A percentile compares a stretch with the other conserved stretches of the same genome.
phyloP scores from a whole-genome alignment of 2,113 vertebrate species.

The Cephalopterus ornatus region DNA sequence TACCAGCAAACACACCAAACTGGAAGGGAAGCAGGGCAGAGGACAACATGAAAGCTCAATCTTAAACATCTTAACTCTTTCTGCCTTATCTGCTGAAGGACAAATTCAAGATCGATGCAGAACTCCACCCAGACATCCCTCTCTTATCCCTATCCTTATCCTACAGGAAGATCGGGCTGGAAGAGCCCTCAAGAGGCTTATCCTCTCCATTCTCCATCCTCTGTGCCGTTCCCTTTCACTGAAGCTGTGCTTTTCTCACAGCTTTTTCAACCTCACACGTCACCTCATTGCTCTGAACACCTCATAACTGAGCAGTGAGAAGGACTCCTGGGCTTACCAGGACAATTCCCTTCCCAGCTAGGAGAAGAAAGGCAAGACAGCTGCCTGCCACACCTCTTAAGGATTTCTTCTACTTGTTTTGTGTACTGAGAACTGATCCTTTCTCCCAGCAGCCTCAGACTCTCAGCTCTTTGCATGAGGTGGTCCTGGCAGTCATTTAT shows the following conservation, averaged over 20 bases:
- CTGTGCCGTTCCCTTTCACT: not conserved
- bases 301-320: not conserved
- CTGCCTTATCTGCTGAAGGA: not conserved
- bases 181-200: not conserved
- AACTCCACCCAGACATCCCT: not conserved
- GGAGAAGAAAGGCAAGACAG: not conserved
- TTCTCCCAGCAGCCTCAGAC: slow-evolving; percentile 53
- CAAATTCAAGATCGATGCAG: not conserved
- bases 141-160: not conserved
- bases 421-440: slow-evolving; percentile 15
- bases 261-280: not conserved
- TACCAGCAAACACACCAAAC: not conserved
- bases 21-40: not conserved
- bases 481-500: not conserved
- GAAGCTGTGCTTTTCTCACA: not conserved
- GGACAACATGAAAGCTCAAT: not conserved
- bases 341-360: not conserved
- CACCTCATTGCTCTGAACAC: not conserved
- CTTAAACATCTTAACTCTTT: not conserved
- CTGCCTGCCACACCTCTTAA: not conserved
- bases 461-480: slow-evolving; percentile 49
- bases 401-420: not conserved
- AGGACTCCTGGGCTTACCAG: not conserved
- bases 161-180: not conserved
- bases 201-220: not conserved